phyloP scores from a whole-genome alignment of 2,797 vertebrate genomes.

The Hirundo rustica region DNA sequence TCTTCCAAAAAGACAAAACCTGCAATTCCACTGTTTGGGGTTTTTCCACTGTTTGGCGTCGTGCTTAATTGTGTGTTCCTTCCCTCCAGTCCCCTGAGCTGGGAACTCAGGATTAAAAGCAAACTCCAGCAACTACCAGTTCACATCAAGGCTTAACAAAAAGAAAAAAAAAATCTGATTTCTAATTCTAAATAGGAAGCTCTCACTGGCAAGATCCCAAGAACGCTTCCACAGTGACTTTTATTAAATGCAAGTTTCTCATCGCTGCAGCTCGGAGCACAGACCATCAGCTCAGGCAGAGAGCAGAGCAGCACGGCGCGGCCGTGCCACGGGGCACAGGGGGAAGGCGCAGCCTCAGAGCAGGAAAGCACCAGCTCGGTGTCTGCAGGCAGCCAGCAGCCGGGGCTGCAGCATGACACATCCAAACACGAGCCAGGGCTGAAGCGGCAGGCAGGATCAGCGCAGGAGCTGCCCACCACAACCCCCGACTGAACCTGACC shows the following conservation, averaged over 20 bases:
- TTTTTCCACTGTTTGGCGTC: neutral
- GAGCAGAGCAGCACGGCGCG: neutral
- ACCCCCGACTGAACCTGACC: neutral
- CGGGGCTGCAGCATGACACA: constrained; percentile 1
- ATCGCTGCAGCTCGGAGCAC: neutral
- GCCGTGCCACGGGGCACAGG: fast-evolving
- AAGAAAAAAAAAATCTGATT: neutral
- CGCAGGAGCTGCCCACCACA: neutral
- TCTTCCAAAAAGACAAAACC: neutral
- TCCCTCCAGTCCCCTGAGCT: too few relatives aligned
- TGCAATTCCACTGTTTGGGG: neutral
- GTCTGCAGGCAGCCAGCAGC: neutral
- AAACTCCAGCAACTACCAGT: constrained; percentile 9
- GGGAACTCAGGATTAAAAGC: neutral
- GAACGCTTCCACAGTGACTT: neutral
- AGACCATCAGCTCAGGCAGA: neutral
- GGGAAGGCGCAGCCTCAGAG: neutral
- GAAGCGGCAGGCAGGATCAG: neutral
- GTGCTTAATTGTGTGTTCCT: neutral
- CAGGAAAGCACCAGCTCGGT: neutral
- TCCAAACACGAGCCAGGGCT: constrained; percentile 8
- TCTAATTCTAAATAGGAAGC: constrained; percentile 55
- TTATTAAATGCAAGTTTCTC: neutral
- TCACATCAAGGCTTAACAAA: neutral
- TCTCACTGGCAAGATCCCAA: constrained; percentile 41